Conservation (phyloP, 1,140 invertebrate species). For the Homarus americanus region DNA sequence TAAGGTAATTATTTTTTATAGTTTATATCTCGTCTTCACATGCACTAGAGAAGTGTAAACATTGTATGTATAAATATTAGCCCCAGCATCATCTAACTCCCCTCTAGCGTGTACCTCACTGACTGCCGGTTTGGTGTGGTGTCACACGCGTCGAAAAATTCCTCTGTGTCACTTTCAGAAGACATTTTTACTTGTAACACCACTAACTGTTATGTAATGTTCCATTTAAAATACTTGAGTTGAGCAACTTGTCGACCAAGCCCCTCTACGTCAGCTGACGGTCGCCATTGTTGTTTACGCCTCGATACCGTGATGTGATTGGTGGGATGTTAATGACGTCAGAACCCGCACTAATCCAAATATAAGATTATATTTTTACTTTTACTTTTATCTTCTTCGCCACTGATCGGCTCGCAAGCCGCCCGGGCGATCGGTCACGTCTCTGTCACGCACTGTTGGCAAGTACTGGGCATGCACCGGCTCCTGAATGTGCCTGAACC, state of each 20-base stretch:
- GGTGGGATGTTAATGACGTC: slow-evolving; percentile 21
- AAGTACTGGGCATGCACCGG: too few relatives aligned
- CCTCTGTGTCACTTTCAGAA: slow-evolving; percentile 62
- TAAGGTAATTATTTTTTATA: neutral
- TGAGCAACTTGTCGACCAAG: slow-evolving; percentile 4
- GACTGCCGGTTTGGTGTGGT: slow-evolving; percentile 50
- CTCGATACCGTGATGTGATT: slow-evolving; percentile 16
- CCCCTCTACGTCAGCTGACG: slow-evolving; percentile 61
- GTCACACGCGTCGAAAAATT: slow-evolving; percentile 65
- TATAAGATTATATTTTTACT: too few relatives aligned
- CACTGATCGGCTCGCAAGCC: too few relatives aligned
- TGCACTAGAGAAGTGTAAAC: too few relatives aligned
- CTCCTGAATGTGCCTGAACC: too few relatives aligned
- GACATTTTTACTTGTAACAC: slow-evolving; percentile 33
- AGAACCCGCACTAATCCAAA: neutral
- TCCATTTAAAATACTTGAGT: slow-evolving; percentile 16
- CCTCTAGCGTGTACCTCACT: slow-evolving; percentile 6
- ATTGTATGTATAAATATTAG: too few relatives aligned
- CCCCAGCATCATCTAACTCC: too few relatives aligned
- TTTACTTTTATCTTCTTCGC: too few relatives aligned
- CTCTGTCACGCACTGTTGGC: too few relatives aligned
- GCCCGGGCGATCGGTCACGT: too few relatives aligned
- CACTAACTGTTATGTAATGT: slow-evolving; percentile 2
- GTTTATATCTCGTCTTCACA: too few relatives aligned
- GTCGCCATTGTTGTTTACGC: slow-evolving; percentile 64